phyloP scores from a whole-genome alignment of 2,113 vertebrate species.

The Choloepus hoffmanni region DNA sequence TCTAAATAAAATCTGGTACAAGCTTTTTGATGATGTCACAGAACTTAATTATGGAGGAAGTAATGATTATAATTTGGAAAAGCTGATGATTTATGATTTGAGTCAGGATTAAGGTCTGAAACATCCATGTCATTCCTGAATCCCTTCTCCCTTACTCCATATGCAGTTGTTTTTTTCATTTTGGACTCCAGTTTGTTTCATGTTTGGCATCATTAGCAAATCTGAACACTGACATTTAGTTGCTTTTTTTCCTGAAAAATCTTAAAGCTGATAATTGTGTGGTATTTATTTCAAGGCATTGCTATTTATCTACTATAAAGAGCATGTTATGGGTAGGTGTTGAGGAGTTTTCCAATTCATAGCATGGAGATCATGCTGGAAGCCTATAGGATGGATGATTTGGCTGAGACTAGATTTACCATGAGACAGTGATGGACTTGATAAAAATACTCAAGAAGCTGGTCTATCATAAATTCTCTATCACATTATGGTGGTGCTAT shows the following conservation, averaged over 20 bases:
- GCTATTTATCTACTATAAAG: not conserved
- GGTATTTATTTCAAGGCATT: slow-evolving; percentile 35
- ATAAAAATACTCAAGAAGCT: too few relatives aligned
- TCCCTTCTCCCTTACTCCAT: too few relatives aligned
- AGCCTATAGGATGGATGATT: not conserved
- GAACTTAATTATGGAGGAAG: slow-evolving; percentile 56
- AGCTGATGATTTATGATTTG: slow-evolving; percentile 53
- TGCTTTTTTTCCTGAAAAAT: slow-evolving; percentile 54
- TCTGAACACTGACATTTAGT: slow-evolving; percentile 3
- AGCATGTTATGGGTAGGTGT: not conserved
- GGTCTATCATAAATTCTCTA: too few relatives aligned
- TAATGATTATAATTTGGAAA: slow-evolving; percentile 45
- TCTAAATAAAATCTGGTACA: slow-evolving; percentile 4
- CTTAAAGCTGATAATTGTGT: not conserved
- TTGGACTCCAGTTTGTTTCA: slow-evolving; percentile 56
- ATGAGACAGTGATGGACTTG: too few relatives aligned
- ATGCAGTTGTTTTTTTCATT: slow-evolving; percentile 10
- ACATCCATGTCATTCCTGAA: slow-evolving; percentile 26
- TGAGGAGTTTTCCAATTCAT: not conserved
- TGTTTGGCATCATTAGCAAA: slow-evolving; percentile 39
- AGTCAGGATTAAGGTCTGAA: slow-evolving; percentile 52
- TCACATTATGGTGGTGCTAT: too few relatives aligned
- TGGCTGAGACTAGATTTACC: not conserved
- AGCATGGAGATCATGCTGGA: not conserved
- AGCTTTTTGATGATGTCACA: slow-evolving; percentile 49